Percentiles rank a stretch among this genome's conserved stretches.
phyloP scores from a whole-genome alignment of 1,140 invertebrate species.

The Scaptomyza montana region DNA sequence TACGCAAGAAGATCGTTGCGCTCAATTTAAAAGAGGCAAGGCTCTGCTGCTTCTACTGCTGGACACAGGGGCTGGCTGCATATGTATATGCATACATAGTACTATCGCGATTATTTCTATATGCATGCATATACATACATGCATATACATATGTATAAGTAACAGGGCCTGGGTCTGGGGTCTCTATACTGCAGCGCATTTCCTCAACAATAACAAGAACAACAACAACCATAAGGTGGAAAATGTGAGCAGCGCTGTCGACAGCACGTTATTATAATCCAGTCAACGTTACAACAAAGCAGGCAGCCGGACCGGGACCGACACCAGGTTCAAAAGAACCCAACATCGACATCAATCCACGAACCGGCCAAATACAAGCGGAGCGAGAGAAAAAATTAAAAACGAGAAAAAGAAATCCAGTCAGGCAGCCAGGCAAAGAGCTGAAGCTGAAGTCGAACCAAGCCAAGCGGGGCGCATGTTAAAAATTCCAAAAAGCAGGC shows the following conservation, averaged over 20 bases:
- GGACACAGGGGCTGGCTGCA: constrained; percentile 27
- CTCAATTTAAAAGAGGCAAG: constrained; percentile 46
- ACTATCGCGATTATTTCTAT: too few relatives aligned
- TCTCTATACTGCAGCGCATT: constrained; percentile 48
- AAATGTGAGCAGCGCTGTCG: constrained; percentile 67
- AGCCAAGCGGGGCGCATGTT: constrained; percentile 68
- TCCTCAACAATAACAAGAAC: constrained; percentile 38
- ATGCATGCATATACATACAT: background rate
- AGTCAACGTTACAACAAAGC: constrained; percentile 52
- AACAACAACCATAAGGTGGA: constrained; percentile 62
- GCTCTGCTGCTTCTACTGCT: constrained; percentile 1
- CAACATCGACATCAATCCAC: constrained; percentile 49
- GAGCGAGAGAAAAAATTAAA: background rate
- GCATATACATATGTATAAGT: constrained; percentile 21
- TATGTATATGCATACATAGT: constrained; percentile 1
- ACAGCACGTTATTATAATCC: constrained; percentile 78
- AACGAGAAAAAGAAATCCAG: constrained; percentile 23
- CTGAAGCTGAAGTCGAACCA: constrained; percentile 20
- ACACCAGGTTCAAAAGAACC: constrained; percentile 36
- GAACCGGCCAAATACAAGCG: constrained; percentile 36
- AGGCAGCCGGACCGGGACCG: constrained; percentile 39
- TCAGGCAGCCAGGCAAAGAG: constrained; percentile 7
- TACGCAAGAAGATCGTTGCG: constrained; percentile 51
- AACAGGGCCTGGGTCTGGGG: constrained; percentile 22
- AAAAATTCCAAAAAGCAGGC: constrained; percentile 72